Percentiles rank a stretch among this genome's conserved stretches.
Evolutionary conservation across 92 coral and sea anemone genomes (phyloP).

Genomic region (Bergia puertoricense): DNA sequence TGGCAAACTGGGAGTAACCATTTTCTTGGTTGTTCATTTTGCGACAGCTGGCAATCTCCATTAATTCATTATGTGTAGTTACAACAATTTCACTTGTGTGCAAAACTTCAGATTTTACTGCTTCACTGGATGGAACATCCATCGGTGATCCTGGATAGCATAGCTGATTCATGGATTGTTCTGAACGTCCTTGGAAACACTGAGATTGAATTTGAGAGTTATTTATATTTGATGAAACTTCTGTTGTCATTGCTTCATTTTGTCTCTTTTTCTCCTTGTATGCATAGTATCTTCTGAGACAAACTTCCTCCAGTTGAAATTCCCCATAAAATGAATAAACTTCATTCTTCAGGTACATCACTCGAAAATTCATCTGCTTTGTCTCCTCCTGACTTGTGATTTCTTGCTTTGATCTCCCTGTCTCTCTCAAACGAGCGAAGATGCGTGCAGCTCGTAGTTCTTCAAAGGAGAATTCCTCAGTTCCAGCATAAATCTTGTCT

Average conservation of each 20-base stretch:
- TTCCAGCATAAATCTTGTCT: slow-evolving; percentile 89
- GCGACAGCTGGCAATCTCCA: slow-evolving; percentile 41
- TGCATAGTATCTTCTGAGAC: slow-evolving; percentile 68
- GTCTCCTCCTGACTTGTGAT: background rate
- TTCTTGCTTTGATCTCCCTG: slow-evolving; percentile 41
- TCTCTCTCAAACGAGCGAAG: slow-evolving; percentile 56
- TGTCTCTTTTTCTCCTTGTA: slow-evolving; percentile 42
- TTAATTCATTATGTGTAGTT: slow-evolving; percentile 5
- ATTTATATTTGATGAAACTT: background rate
- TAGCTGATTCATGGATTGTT: background rate
- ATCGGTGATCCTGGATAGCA: background rate
- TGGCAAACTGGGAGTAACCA: background rate
- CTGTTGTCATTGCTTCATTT: background rate
- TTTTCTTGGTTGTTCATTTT: slow-evolving; percentile 9
- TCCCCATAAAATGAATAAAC: slow-evolving; percentile 85
- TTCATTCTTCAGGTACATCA: slow-evolving; percentile 86
- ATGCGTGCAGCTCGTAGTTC: slow-evolving; percentile 86
- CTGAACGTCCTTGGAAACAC: background rate
- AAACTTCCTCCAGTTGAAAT: slow-evolving; percentile 82
- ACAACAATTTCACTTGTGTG: background rate
- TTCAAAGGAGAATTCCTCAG: slow-evolving; percentile 89
- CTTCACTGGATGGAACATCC: background rate
- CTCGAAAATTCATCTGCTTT: slow-evolving; percentile 41
- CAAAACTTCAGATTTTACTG: background rate
- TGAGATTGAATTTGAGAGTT: background rate